phyloP scores from a whole-genome alignment of 64 coral and sea anemone genomes.

The Cladopsammia gracilis region DNA sequence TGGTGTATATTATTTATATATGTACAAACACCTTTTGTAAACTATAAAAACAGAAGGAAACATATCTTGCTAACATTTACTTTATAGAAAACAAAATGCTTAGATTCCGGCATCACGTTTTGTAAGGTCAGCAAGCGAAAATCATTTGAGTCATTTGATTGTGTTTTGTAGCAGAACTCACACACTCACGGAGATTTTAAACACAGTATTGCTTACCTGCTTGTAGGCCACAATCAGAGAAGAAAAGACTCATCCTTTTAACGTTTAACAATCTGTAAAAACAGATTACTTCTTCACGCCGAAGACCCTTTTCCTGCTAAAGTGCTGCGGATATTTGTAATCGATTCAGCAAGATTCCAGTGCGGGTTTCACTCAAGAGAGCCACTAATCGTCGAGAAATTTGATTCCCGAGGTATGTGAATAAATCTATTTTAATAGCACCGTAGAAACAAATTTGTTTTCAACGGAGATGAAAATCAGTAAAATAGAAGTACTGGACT shows the following conservation, averaged over 20 bases:
- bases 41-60: neutral
- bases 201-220: conserved; percentile 3
- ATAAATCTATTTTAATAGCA: neutral
- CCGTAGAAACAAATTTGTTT: no score
- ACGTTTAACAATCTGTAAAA: no score
- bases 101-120: neutral
- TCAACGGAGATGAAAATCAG: neutral
- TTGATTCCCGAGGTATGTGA: conserved; percentile 2
- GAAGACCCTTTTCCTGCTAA: neutral
- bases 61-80: neutral
- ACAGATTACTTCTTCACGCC: neutral
- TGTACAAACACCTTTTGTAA: neutral
- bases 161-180: neutral
- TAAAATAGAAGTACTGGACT: neutral
- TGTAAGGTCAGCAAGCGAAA: neutral
- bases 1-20: neutral
- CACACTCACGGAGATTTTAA: neutral
- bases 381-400: neutral
- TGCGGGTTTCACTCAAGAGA: conserved; percentile 1
- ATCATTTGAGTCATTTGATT: neutral
- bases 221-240: conserved; percentile 13
- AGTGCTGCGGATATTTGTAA: conserved; percentile 20
- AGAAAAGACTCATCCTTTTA: conserved; percentile 40
- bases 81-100: neutral
- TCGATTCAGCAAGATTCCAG: neutral